Conservation (phyloP, 2,888 invertebrate genomes). For the Eupithecia vulgata region DNA sequence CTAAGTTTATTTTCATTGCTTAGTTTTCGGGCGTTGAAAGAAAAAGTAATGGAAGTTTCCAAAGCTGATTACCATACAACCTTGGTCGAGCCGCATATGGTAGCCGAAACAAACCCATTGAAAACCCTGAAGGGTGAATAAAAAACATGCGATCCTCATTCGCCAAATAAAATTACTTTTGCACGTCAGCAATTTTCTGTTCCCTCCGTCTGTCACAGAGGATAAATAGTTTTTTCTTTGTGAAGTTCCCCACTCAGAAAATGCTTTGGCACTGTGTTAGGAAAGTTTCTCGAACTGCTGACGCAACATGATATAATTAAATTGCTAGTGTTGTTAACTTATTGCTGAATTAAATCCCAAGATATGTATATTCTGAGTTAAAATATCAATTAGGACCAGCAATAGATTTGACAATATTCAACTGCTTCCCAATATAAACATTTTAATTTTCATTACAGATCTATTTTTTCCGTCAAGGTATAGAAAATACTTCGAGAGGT, state of each 20-base stretch:
- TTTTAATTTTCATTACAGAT: not conserved
- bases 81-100: conserved; percentile 33
- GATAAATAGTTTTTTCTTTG: conserved; percentile 13
- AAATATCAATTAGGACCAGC: not conserved
- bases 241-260: not conserved
- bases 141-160: conserved; percentile 42
- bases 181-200: conserved; percentile 54
- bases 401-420: not conserved
- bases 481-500: not conserved
- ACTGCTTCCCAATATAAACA: not conserved
- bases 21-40: conserved; percentile 12
- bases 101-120: conserved; percentile 28
- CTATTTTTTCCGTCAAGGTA: not conserved
- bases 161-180: conserved; percentile 52
- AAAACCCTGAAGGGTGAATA: conserved; percentile 33
- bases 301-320: not conserved
- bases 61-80: conserved; percentile 9
- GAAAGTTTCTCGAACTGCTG: not conserved
- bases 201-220: conserved; percentile 17
- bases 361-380: not conserved
- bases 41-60: conserved; percentile 8
- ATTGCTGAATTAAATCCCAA: not conserved
- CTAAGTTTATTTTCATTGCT: conserved; percentile 16
- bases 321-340: not conserved
- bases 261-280: not conserved